phyloP scores from a whole-genome alignment of 1,140 invertebrate genomes.

The Apocrypta bakeri region DNA sequence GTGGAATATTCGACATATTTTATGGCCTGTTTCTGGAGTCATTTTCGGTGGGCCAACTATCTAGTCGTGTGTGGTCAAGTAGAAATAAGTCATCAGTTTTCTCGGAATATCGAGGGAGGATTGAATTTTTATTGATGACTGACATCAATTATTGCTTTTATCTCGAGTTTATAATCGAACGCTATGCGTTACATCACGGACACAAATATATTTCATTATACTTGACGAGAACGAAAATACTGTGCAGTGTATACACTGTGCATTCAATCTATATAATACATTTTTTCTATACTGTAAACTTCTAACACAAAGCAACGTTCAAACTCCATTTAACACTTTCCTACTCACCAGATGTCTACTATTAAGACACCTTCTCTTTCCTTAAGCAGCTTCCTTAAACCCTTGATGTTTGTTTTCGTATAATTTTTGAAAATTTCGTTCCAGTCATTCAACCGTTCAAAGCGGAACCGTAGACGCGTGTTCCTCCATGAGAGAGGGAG shows the following conservation, averaged over 20 bases:
- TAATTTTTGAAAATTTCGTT: slow-evolving; percentile 15
- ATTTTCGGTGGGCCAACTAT: background rate
- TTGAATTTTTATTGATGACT: background rate
- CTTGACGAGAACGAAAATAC: too few species aligned
- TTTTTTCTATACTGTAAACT: background rate
- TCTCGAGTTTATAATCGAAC: background rate
- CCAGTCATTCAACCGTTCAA: background rate
- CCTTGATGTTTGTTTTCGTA: slow-evolving; percentile 24
- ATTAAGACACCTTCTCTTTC: background rate
- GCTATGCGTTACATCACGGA: too few species aligned
- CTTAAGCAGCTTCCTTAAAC: background rate
- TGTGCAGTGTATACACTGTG: too few species aligned
- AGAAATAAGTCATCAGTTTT: background rate
- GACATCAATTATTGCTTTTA: background rate
- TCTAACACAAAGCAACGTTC: background rate
- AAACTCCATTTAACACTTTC: background rate
- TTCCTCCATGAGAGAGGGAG: slow-evolving; percentile 70
- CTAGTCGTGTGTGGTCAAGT: background rate
- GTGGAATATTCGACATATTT: background rate
- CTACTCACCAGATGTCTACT: background rate
- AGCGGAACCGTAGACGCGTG: slow-evolving; percentile 40
- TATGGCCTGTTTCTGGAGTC: background rate
- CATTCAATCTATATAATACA: too few species aligned
- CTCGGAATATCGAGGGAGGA: background rate
- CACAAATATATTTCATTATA: too few species aligned